These are phyloP conservation scores for Lycaena phlaeas DNA, from an alignment of 2,888 invertebrate genomes.

Conservation along the genomic window DNA sequence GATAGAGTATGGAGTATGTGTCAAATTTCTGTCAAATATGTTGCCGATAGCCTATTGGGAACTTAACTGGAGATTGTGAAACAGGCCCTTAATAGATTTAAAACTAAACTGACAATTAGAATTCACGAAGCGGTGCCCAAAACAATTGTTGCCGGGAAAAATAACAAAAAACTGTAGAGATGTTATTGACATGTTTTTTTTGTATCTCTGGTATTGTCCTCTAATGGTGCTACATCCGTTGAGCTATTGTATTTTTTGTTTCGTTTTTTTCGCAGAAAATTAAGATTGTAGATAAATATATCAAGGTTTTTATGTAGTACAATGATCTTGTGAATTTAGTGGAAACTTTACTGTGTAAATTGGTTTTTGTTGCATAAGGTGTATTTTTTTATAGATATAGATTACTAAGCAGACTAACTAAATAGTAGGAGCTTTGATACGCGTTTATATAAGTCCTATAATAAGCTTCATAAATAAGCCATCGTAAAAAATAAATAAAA, in stretches of 20 bases:
- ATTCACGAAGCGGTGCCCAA: conserved; percentile 21
- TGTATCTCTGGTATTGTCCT: conserved; percentile 32
- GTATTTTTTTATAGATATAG: too few relatives aligned
- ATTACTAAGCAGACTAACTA: too few relatives aligned
- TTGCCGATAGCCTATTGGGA: too few relatives aligned
- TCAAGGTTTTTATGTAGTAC: conserved; percentile 1
- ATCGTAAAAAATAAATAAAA: too few relatives aligned
- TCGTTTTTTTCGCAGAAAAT: conserved; percentile 3
- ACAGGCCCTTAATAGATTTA: conserved; percentile 10
- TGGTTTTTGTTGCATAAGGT: too few relatives aligned
- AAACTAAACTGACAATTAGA: conserved; percentile 16
- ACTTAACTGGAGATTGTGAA: too few relatives aligned
- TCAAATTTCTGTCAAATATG: too few relatives aligned
- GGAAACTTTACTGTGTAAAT: conserved; percentile 5
- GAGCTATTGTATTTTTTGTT: conserved; percentile 10
- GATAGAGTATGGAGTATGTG: too few relatives aligned
- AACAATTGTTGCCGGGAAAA: conserved; percentile 18
- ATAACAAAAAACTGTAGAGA: conserved; percentile 27
- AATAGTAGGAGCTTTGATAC: too few relatives aligned
- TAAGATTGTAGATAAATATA: conserved; percentile 8
- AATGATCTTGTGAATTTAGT: neutral
- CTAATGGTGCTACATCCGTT: conserved; percentile 27
- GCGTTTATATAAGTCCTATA: too few relatives aligned
- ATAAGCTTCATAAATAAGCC: too few relatives aligned
- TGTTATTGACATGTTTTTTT: conserved; percentile 42